Conservation (phyloP, 2,888 invertebrate genomes). For the Synergus laeviventris region DNA sequence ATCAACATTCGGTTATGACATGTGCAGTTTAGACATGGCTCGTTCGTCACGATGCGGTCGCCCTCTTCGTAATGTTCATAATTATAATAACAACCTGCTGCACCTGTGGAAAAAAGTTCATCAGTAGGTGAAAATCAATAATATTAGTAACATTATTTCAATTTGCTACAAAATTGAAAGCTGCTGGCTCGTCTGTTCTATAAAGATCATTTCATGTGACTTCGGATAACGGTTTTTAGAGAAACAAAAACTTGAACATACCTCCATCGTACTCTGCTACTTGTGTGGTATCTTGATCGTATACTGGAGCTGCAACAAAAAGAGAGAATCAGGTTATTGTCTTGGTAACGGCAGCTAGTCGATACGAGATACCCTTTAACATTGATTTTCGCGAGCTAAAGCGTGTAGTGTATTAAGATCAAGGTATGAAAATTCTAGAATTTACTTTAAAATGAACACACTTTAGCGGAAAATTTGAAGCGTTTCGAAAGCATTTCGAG, state of each 20-base stretch:
- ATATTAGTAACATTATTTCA: background rate
- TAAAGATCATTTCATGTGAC: background rate
- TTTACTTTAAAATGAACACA: too few species aligned
- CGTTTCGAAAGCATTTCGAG: background rate
- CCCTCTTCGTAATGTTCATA: constrained; percentile 95
- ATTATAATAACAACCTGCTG: constrained; percentile 93
- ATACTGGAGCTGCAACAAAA: constrained; percentile 73
- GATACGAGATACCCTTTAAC: constrained; percentile 1
- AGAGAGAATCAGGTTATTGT: constrained; percentile 33
- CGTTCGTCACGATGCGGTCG: constrained; percentile 94
- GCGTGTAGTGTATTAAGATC: background rate
- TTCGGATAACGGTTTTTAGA: constrained; percentile 14
- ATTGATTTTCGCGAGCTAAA: constrained; percentile 15
- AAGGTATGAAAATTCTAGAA: background rate
- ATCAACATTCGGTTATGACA: constrained; percentile 96
- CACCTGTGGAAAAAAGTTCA: constrained; percentile 74
- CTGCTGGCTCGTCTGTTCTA: background rate
- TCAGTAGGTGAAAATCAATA: background rate
- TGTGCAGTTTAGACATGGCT: constrained; percentile 96
- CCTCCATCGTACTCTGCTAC: constrained; percentile 73
- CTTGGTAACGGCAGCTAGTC: constrained; percentile 40
- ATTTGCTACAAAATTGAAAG: too few species aligned
- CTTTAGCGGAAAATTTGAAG: too few species aligned
- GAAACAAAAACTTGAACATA: constrained; percentile 48
- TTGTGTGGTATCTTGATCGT: constrained; percentile 73